These are phyloP conservation scores for Streptopelia turtur DNA, from an alignment of 2,797 vertebrate species.

Conservation along the genomic window DNA sequence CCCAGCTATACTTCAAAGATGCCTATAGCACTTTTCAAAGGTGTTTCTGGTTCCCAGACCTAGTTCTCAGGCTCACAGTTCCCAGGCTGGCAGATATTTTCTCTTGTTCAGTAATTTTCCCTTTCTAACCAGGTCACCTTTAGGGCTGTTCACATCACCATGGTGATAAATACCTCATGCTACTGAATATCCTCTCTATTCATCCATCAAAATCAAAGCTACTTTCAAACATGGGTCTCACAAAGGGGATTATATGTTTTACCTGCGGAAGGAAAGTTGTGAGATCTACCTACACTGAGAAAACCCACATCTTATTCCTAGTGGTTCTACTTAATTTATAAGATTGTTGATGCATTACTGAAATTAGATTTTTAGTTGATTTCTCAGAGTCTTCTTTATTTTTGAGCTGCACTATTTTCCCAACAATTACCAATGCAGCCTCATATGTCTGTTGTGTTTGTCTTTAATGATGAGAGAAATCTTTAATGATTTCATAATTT, in stretches of 20 bases:
- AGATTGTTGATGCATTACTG: background rate
- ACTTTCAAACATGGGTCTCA: background rate
- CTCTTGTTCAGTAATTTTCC: background rate
- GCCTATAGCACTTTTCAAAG: background rate
- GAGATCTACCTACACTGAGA: background rate
- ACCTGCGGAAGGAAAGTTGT: background rate
- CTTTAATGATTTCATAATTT: background rate
- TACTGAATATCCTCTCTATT: background rate
- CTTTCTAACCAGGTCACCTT: background rate
- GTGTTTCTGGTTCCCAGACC: background rate
- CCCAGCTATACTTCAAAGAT: background rate
- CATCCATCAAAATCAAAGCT: background rate
- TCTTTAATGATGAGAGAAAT: background rate
- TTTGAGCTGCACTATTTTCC: background rate
- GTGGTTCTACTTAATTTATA: background rate
- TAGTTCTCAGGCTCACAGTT: background rate
- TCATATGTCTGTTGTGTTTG: background rate
- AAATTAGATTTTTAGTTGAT: background rate
- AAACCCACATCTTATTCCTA: background rate
- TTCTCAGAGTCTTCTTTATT: background rate
- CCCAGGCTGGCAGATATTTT: background rate
- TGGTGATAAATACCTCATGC: background rate
- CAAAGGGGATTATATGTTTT: background rate
- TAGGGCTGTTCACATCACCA: background rate
- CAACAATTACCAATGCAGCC: background rate